Evolutionary conservation across 2,113 vertebrate species (phyloP), one percentile per base, ranked within the genome.

Genomic region (Potamarius usumacintae): DNA sequence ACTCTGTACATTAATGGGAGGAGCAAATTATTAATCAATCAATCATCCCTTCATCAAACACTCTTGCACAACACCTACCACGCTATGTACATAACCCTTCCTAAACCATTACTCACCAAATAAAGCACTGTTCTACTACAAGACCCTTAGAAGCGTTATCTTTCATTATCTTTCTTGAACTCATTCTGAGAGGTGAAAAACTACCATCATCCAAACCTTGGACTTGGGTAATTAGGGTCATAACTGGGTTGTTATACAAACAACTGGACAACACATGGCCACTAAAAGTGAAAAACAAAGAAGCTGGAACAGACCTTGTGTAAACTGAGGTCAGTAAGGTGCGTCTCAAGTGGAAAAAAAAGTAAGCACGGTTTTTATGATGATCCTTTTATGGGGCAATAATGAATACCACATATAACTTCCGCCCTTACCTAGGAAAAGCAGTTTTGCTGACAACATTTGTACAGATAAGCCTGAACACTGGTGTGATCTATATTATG

Each of bases 381-480:
- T 87, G 62, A 48, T 50, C 71, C 71, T 9, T 72, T 86, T 62
- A 83, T 84, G 53, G 53, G 76, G 5, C 14, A 74, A 50, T 74
- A 48, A 74, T 74, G 71, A 22, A 74, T 14, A 71, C 27, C 17
- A 27, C 50, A 12, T 30, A 50, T 58, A 63, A 57, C 34, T 42
- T 82, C 85, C 48, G 27, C 18, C 27, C 78, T 67, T 25, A 25
- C 5, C 67, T 30, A 14, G 82, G 74, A 74, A 78, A 48, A 83
- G 58, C 18, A 60, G 60, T 83, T 87, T 85, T 72, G 82, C 67
- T 87, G 78, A 85, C 60, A 58, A 34, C 2, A 62, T 18, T 22
- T 83, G 25, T 71, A 67, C 48, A 65, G 74, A 52, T 67, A 65
- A 71, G 62, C 48, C 62, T 84, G 50, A 5, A 67, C 34, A 14